These are phyloP conservation scores for Carlito syrichta DNA, from an alignment of 2,113 vertebrate species.

Conservation along the genomic window DNA sequence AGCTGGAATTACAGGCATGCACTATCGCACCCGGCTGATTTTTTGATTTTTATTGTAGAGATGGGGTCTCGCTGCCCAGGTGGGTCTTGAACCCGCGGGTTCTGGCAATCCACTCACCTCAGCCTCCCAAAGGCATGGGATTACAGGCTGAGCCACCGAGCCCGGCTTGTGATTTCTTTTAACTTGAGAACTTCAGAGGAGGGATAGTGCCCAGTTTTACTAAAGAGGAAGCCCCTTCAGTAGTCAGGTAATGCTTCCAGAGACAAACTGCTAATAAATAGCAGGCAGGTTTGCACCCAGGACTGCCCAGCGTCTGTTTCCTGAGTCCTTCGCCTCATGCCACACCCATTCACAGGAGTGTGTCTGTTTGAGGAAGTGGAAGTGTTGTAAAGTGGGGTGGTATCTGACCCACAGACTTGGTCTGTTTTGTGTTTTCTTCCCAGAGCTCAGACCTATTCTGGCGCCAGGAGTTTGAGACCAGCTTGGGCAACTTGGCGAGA, in stretches of 20 bases:
- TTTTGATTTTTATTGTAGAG: too few relatives aligned
- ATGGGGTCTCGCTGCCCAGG: too few relatives aligned
- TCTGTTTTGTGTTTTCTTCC: conserved; percentile 15
- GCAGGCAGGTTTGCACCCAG: background rate
- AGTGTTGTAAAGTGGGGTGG: background rate
- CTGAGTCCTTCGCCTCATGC: background rate
- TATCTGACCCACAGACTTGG: background rate
- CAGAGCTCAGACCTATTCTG: conserved; percentile 13
- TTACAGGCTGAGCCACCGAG: too few relatives aligned
- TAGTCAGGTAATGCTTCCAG: background rate
- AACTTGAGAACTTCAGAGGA: background rate
- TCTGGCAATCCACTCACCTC: too few relatives aligned
- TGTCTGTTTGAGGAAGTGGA: background rate
- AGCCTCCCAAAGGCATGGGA: too few relatives aligned
- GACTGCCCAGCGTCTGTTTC: background rate
- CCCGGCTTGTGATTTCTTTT: too few relatives aligned
- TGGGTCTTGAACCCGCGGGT: too few relatives aligned
- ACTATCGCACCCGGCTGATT: too few relatives aligned
- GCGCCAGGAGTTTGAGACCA: too few relatives aligned
- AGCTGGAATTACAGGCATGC: too few relatives aligned
- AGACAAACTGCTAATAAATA: background rate
- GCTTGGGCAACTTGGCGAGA: too few relatives aligned
- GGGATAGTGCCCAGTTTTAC: background rate
- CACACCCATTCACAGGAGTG: background rate
- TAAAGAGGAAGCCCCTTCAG: background rate